Conservation (phyloP, 2,113 vertebrate genomes). For the Geococcyx californianus region DNA sequence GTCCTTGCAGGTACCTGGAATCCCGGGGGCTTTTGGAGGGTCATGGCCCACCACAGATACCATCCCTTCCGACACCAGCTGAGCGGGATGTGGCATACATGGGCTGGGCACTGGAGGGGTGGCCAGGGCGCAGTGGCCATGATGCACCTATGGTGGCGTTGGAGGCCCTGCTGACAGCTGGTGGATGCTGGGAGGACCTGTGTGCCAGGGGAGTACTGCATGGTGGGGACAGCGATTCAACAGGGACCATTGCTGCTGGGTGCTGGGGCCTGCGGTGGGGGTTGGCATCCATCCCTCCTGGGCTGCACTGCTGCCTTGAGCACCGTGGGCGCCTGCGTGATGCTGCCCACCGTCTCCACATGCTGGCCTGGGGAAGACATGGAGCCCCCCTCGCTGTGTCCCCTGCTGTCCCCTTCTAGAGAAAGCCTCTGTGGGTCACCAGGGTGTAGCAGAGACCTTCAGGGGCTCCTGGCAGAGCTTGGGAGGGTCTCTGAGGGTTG, state of each 20-base stretch:
- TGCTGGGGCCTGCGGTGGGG: background rate
- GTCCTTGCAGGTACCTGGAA: slow-evolving; percentile 77
- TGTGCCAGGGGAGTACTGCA: slow-evolving; percentile 68
- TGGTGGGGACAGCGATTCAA: slow-evolving; percentile 26
- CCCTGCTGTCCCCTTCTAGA: rapidly evolving
- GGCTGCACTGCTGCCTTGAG: background rate
- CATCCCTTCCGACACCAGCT: slow-evolving; percentile 60
- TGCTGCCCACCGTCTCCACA: background rate
- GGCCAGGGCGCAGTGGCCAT: slow-evolving; percentile 83
- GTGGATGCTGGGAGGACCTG: slow-evolving; percentile 78
- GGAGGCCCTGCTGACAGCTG: slow-evolving; percentile 78
- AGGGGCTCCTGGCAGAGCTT: background rate
- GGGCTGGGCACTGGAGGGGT: slow-evolving; percentile 78
- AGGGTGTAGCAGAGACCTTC: background rate
- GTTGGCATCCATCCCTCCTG: rapidly evolving
- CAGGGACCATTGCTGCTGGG: background rate
- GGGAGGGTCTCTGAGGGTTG: too few species aligned
- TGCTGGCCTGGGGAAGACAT: background rate
- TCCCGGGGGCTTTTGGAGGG: slow-evolving; percentile 75
- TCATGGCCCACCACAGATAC: slow-evolving; percentile 66
- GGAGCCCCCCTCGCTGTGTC: background rate
- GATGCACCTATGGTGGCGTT: slow-evolving; percentile 87
- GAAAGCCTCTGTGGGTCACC: background rate
- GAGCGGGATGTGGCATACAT: slow-evolving; percentile 79
- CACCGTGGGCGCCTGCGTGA: background rate